These are phyloP conservation scores for Sinohyriopsis cumingii DNA, from an alignment of 2,888 invertebrate genomes.

Conservation along the genomic window DNA sequence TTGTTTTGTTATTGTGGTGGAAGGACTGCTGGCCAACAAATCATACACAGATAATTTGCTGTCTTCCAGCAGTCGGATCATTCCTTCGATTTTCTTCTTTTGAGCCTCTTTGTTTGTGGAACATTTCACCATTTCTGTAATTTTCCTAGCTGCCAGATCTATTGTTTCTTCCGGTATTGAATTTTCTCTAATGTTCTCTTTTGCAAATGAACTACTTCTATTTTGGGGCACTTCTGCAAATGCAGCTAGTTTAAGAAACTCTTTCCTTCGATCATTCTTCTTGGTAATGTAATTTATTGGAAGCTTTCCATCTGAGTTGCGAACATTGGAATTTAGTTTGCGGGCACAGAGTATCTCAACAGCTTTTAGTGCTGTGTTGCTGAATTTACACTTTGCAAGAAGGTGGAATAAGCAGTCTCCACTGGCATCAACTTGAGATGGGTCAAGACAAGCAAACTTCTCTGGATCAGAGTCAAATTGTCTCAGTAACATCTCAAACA, in stretches of 20 bases:
- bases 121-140: slow-evolving; percentile 15
- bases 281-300: slow-evolving; percentile 48
- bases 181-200: not conserved
- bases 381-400: slow-evolving; percentile 40
- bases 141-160: not conserved
- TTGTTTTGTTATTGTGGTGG: too few relatives aligned
- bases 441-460: slow-evolving; percentile 41
- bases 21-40: too few relatives aligned
- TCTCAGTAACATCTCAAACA: slow-evolving; percentile 47
- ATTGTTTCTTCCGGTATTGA: slow-evolving; percentile 9
- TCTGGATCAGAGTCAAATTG: slow-evolving; percentile 36
- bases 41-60: slow-evolving; percentile 19
- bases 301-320: slow-evolving; percentile 48
- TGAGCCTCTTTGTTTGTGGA: slow-evolving; percentile 23
- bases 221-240: slow-evolving; percentile 1
- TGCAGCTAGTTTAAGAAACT: slow-evolving; percentile 29
- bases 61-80: slow-evolving; percentile 37
- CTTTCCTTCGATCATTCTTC: slow-evolving; percentile 47
- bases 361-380: slow-evolving; percentile 25
- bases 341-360: slow-evolving; percentile 44
- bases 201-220: not conserved
- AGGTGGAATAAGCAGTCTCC: slow-evolving; percentile 45
- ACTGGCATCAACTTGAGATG: slow-evolving; percentile 29
- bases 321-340: slow-evolving; percentile 36
- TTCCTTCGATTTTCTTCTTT: slow-evolving; percentile 33